Evolutionary conservation across 2,113 vertebrate species (phyloP).

Genomic region (Antennarius striatus): DNA sequence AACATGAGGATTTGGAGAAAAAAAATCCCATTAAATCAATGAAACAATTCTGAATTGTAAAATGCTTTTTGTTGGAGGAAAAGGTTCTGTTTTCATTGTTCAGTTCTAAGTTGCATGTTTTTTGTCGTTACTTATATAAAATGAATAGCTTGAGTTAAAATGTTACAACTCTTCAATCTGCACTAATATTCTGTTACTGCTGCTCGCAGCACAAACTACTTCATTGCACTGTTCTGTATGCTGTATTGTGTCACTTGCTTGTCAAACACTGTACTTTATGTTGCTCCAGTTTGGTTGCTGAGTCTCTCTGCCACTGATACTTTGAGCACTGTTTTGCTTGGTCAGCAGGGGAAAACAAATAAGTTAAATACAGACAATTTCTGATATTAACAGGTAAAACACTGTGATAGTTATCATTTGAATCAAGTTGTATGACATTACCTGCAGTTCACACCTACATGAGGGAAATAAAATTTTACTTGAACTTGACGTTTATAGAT

Average conservation of each 20-base stretch:
- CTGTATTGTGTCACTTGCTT: slow-evolving; percentile 7
- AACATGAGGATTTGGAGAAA: background rate
- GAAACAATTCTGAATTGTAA: slow-evolving; percentile 5
- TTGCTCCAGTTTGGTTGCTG: too few relatives aligned
- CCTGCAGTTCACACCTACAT: slow-evolving; percentile 15
- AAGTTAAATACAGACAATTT: slow-evolving; percentile 6
- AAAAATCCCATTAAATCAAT: background rate
- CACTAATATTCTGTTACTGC: background rate
- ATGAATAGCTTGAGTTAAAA: slow-evolving; percentile 9
- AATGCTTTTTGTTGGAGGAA: background rate
- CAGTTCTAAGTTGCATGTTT: background rate
- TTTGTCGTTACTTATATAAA: slow-evolving; percentile 8
- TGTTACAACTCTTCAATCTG: slow-evolving; percentile 17
- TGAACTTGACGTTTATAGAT: too few relatives aligned
- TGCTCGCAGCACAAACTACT: too few relatives aligned
- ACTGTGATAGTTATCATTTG: slow-evolving; percentile 28
- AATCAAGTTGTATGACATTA: background rate
- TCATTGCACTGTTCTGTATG: slow-evolving; percentile 1
- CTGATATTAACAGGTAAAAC: background rate
- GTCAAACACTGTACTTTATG: slow-evolving; percentile 1
- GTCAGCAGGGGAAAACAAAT: slow-evolving; percentile 1
- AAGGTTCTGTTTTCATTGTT: background rate
- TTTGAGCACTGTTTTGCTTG: slow-evolving; percentile 4
- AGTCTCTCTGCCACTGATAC: too few relatives aligned
- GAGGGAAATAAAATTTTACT: slow-evolving; percentile 43